These are phyloP conservation scores for Papilio demoleus DNA, from an alignment of 2,888 invertebrate genomes.

Conservation along the genomic window DNA sequence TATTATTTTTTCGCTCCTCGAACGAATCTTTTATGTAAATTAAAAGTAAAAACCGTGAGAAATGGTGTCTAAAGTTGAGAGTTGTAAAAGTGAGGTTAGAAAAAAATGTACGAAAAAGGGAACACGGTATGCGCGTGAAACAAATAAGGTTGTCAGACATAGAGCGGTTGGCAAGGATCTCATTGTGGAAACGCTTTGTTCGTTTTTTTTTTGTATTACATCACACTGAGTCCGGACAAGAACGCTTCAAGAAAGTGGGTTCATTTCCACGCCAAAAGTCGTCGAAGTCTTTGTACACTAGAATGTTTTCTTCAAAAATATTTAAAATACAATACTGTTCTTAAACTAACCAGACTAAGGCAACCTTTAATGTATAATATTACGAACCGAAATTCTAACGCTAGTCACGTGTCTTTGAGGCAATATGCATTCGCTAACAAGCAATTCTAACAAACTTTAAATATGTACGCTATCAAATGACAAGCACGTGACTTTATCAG, in stretches of 20 bases:
- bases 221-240: conserved; percentile 61
- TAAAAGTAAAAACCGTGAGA: conserved; percentile 35
- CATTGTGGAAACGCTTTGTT: conserved; percentile 64
- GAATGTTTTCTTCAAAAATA: background rate
- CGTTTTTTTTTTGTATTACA: conserved; percentile 65
- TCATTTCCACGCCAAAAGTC: conserved; percentile 43
- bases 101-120: conserved; percentile 61
- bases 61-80: conserved; percentile 61
- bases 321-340: background rate
- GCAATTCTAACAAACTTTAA: too few species aligned
- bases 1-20: too few species aligned
- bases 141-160: conserved; percentile 70
- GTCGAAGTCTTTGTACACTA: conserved; percentile 30
- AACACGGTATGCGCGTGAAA: conserved; percentile 56
- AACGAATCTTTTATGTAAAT: too few species aligned
- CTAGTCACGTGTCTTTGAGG: background rate
- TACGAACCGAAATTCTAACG: background rate
- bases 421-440: too few species aligned
- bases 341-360: background rate
- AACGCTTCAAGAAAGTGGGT: conserved; percentile 66
- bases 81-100: conserved; percentile 66
- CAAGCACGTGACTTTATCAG: too few species aligned
- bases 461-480: too few species aligned
- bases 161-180: conserved; percentile 55
- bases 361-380: background rate